Base-by-base conservation (phyloP, 2,113 vertebrate species). In the Pseudois nayaur region DNA sequence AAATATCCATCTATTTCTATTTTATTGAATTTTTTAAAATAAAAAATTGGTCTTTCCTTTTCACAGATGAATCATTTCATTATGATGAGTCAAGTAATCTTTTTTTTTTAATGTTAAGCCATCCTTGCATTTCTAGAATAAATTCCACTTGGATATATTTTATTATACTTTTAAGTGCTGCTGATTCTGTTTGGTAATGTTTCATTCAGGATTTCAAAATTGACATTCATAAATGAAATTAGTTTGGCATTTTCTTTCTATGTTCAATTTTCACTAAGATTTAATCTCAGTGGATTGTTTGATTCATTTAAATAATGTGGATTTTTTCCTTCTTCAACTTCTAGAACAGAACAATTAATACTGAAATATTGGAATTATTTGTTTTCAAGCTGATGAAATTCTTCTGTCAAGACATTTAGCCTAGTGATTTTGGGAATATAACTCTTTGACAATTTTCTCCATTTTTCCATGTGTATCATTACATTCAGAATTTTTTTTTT, bases 111-210 rank as follows among this genome's bases (percentile, higher is more conserved):
- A 82, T 55, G 55, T 86, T 85, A 91, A 97, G n/a, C 89, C 55
- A 96, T 94, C 87, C 89, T 96, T 93, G 78, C 27, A 86, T 83
- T 93, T 88, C 78, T 94, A 85, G 90, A 97, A 76, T 55, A 85
- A 91, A 87, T 82, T 96, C 31, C 19, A 84, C 33, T 62, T 94
- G 27, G 13, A n/a, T 81, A 40, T 76, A 45, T 83, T 50, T 83
- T 67, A 62, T 76, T 59, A 90, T 29, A 36, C 29, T 79, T 86
- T 85, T 84, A 92, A 81, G 31, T 62, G 50, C 27, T 57, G 16
- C 40, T 86, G 94, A 62, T 93, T 91, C 79, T 94, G n/a, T 79
- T 76, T 95, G 33, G 33, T 89, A 79, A 84, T 84, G 13, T 79
- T 96, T 94, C 96, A 84, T 76, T 97, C 95, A 48, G 71, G n/a